phyloP scores from a whole-genome alignment of 2,888 invertebrate species.

The Lasius fuliginosus region DNA sequence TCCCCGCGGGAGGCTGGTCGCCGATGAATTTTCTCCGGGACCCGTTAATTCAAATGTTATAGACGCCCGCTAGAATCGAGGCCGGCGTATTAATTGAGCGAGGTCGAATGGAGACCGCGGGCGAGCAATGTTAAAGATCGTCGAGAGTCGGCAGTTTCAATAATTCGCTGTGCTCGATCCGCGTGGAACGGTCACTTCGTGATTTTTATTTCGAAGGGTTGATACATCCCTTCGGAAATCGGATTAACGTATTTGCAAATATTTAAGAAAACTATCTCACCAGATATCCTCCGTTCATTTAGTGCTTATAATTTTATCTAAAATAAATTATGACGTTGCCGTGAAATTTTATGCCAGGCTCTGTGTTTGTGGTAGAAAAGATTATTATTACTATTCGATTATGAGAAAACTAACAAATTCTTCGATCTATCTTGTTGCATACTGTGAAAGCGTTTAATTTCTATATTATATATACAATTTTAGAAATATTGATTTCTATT shows the following conservation, averaged over 20 bases:
- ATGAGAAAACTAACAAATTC: background rate
- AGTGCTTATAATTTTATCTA: background rate
- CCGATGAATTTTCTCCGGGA: slow-evolving; percentile 50
- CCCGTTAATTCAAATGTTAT: slow-evolving; percentile 56
- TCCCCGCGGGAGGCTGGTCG: slow-evolving; percentile 43
- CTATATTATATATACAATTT: background rate
- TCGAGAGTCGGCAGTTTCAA: slow-evolving; percentile 18
- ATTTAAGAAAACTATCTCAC: background rate
- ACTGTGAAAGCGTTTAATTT: background rate
- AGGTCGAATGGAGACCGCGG: slow-evolving; percentile 27
- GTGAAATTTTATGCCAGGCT: background rate
- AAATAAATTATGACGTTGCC: background rate
- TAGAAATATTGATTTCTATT: background rate
- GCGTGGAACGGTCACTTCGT: background rate
- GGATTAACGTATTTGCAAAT: background rate
- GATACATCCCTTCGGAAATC: background rate
- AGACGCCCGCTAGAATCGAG: slow-evolving; percentile 43
- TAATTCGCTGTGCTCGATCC: slow-evolving; percentile 11
- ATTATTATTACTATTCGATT: background rate
- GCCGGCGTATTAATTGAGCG: slow-evolving; percentile 43
- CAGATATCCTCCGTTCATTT: background rate
- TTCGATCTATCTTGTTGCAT: background rate
- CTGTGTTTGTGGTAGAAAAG: background rate
- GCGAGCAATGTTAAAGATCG: background rate
- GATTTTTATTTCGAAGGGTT: background rate